phyloP scores from a whole-genome alignment of 2,797 vertebrate genomes.

The Onychomys leucogaster region DNA sequence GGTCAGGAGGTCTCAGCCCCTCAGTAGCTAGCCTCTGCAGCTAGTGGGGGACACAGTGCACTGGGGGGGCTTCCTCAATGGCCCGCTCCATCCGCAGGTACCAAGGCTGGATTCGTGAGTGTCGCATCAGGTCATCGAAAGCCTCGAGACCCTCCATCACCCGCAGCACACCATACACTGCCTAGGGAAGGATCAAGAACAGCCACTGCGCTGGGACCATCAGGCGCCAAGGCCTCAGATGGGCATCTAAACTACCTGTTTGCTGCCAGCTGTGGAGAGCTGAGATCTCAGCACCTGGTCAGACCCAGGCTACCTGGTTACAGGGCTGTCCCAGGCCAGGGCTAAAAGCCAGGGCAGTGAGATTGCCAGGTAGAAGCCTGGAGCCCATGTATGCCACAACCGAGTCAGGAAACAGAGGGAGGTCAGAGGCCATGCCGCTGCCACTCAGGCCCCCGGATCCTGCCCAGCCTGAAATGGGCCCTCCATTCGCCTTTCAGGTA shows the following conservation, averaged over 20 bases:
- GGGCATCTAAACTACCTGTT: neutral
- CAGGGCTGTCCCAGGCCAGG: neutral
- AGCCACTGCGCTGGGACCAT: neutral
- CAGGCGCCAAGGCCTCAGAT: neutral
- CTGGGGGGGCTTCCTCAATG: slow-evolving; percentile 81
- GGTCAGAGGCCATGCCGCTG: neutral
- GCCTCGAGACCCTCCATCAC: slow-evolving; percentile 98
- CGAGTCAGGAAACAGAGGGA: neutral
- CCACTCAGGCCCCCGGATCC: neutral
- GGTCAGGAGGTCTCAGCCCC: slow-evolving; percentile 16
- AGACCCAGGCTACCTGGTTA: neutral
- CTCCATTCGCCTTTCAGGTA: neutral
- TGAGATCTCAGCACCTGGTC: neutral
- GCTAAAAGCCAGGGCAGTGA: neutral
- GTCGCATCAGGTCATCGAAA: slow-evolving; percentile 96
- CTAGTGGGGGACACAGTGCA: neutral
- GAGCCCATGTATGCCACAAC: neutral
- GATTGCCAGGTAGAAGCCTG: neutral
- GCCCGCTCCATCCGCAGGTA: slow-evolving; percentile 93
- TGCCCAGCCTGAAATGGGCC: neutral
- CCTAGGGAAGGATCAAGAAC: slow-evolving; percentile 85
- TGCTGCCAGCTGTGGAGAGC: neutral
- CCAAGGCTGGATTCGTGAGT: slow-evolving; percentile 94
- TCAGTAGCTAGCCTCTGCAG: neutral
- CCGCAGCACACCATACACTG: slow-evolving; percentile 95